Conservation (phyloP, 2,888 invertebrate genomes). For the Phragmatobia fuliginosa region DNA sequence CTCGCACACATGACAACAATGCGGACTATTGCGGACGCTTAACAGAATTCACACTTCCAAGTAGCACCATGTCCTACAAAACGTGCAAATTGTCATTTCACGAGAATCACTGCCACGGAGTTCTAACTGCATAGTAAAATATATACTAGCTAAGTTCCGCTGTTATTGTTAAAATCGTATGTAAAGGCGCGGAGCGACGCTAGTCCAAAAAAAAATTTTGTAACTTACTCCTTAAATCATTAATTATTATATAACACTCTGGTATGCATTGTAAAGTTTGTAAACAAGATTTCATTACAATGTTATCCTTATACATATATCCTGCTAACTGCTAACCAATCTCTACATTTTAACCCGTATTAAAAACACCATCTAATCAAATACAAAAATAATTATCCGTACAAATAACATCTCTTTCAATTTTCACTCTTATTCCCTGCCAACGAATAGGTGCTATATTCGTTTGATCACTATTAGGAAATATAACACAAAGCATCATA, state of each 20-base stretch:
- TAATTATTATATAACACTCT: not conserved
- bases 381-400: not conserved
- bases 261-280: not conserved
- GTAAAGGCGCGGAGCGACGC: too few relatives aligned
- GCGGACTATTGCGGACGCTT: slow-evolving; percentile 74
- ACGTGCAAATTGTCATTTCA: slow-evolving; percentile 25
- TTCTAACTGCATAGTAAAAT: slow-evolving; percentile 4
- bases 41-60: slow-evolving; percentile 68
- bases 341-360: not conserved
- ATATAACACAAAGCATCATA: not conserved
- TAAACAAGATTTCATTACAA: not conserved
- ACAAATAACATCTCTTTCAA: not conserved
- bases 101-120: slow-evolving; percentile 1
- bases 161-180: too few relatives aligned
- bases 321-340: not conserved
- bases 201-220: too few relatives aligned
- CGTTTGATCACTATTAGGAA: not conserved
- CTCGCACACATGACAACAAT: slow-evolving; percentile 71
- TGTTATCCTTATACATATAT: not conserved
- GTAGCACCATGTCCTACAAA: slow-evolving; percentile 59
- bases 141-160: too few relatives aligned
- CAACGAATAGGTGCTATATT: too few relatives aligned
- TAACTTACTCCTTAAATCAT: too few relatives aligned
- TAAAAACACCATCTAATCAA: not conserved
- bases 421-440: not conserved